Evolutionary conservation across 2,888 invertebrate species (phyloP), one percentile per base, ranked within the genome.

Genomic region (Diarsia dahlii): DNA sequence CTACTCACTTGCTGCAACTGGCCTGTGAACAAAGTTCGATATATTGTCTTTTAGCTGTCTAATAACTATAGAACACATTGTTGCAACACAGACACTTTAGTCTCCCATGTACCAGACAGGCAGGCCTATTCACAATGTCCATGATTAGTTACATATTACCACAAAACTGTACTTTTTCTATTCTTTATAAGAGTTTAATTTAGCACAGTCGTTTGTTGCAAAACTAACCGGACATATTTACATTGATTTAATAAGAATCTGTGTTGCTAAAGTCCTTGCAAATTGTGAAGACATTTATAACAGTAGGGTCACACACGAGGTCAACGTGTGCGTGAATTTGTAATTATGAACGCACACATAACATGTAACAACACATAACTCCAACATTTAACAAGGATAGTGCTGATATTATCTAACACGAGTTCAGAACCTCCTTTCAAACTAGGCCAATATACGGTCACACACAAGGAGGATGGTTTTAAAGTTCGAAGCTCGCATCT

Each of bases 401-500:
- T 73, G 76, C 12, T 48, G 66, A 75, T 34, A 70, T 66, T 34
- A 70, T 66, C 18, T 46, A 74, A 60, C 73, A 78, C 80, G 80
- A 86, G 74, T 83, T 46, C 62, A 52, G 13, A 71, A 77, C 68
- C 68, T 81, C 64, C 69, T 74, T 77, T 74, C 69, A 77, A 34
- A 56, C 48, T 80, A 88, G 88, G 89, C 87, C 88, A 89, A 86
- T 82, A 83, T 80, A 84, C 87, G 85, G 88, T 86, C 87, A 92
- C 88, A 81, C 81, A 82, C 86, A 88, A 85, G 85, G 89, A 87
- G 85, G 78, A 67, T 89, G 88, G 90, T 91, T 89, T 89, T 91
- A 93, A 92, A 92, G 89, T 90, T 88, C 90, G 84, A 87, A 89
- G 89, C 86, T 90, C 84, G 77, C 79, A 71, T 76, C 76, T 81